Evolutionary conservation across 2,888 invertebrate genomes (phyloP), one percentile per base, ranked within the genome.

Genomic region (Hirtodrosophila confusa): DNA sequence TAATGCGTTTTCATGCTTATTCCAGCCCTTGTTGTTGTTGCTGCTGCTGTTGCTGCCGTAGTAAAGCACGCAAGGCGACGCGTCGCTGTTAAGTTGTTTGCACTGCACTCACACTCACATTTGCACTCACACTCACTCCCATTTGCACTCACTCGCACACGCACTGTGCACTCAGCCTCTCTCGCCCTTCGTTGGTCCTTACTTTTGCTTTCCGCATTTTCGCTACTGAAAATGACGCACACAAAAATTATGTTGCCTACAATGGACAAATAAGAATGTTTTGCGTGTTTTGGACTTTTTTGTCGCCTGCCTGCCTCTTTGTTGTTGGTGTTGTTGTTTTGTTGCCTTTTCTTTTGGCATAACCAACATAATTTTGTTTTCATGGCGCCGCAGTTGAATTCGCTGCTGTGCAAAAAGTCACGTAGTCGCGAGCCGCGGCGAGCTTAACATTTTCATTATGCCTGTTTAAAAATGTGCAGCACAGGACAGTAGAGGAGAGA

Each of bases 151-250:
- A 37, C 29, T 12, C 31, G 11, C 27, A 27, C 39, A 10, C 29
- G 10, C 24, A 29, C 9, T 12, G 39, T 17, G 17, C 17, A 23
- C 43, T 40, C 40, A 41, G 12, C 31, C 37, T 35, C 43, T 51
- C n/a, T 47, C 24, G 11, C 40, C 33, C 10, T 37, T 43, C 27
- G 9, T 1, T 31, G 41, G 35, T 31, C 48, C 23, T 41, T 37
- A 53, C 56, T 69, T 74, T 61, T 55, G 62, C 74, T 55, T 45
- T 80, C 85, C 80, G 84, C 78, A 86, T 74, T 80, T 87, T 84
- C 75, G 69, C 82, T 75, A 75, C 85, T 72, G 85, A 87, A 87
- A 84, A 78, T 86, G 83, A 80, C 80, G 86, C 80, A 80, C 82
- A 75, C 72, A 37, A 63, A 71, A 78, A 79, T 72, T 66, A 71